A percentile compares a stretch with the other conserved stretches of the same genome.
phyloP scores from a whole-genome alignment of 1,140 invertebrate species.

The Drosophila dunni region DNA sequence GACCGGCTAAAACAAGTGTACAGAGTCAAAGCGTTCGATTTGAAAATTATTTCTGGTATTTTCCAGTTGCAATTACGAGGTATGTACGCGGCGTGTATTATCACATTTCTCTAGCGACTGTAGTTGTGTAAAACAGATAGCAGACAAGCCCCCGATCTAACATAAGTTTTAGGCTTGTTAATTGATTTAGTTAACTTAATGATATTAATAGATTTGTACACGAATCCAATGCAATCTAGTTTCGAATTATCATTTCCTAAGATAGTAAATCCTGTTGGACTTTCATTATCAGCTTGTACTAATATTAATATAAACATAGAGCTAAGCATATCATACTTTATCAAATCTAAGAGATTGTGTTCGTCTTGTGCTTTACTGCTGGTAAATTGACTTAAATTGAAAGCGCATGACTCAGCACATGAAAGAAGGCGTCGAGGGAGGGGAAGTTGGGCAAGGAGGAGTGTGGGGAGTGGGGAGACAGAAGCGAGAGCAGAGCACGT shows the following conservation, averaged over 20 bases:
- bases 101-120: conserved; percentile 29
- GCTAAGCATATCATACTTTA: conserved; percentile 9
- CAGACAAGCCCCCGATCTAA: conserved; percentile 17
- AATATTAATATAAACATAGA: neutral
- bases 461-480: neutral
- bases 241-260: neutral
- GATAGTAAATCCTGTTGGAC: too few species aligned
- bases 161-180: neutral
- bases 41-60: conserved; percentile 67
- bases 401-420: conserved; percentile 76
- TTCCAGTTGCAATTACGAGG: conserved; percentile 71
- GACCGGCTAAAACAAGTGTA: conserved; percentile 41
- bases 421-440: conserved; percentile 29
- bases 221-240: conserved; percentile 1
- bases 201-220: neutral
- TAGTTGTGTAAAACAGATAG: neutral
- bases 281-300: conserved; percentile 5
- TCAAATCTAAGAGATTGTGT: conserved; percentile 51
- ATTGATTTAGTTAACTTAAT: neutral
- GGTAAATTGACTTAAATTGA: conserved; percentile 78
- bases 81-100: conserved; percentile 29
- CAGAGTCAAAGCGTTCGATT: conserved; percentile 42
- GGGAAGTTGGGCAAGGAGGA: neutral
- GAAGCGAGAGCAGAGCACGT: too few species aligned
- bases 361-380: conserved; percentile 60